Evolutionary conservation across 1,140 invertebrate species (phyloP).

Genomic region (Leptinotarsa undecemlineata): DNA sequence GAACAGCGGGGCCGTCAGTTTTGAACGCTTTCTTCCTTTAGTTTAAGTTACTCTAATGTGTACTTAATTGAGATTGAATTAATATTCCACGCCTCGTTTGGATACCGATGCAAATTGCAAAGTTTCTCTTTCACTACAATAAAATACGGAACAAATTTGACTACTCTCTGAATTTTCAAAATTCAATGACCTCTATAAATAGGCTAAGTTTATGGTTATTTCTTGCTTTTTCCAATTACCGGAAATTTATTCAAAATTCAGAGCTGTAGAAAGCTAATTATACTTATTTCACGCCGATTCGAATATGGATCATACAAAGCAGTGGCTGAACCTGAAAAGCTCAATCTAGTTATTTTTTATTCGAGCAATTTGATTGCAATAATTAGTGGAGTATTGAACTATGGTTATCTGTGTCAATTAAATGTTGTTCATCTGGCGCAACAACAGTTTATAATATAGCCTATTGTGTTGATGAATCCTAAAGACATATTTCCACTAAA

Average conservation of each 20-base stretch:
- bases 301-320: slow-evolving; percentile 3
- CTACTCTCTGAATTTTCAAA: not conserved
- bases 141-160: slow-evolving; percentile 1
- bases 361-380: no score
- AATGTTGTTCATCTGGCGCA: no score
- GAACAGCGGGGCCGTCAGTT: not conserved
- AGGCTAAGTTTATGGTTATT: not conserved
- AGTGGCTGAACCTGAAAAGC: not conserved
- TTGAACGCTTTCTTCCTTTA: not conserved
- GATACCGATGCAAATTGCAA: not conserved
- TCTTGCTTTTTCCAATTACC: slow-evolving; percentile 8
- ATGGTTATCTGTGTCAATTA: no score
- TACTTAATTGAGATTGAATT: not conserved
- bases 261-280: slow-evolving; percentile 6
- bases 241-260: not conserved
- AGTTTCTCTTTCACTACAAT: not conserved
- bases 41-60: not conserved
- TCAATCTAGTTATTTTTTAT: no score
- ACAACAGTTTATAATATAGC: no score
- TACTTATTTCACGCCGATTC: not conserved
- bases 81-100: not conserved
- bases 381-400: no score
- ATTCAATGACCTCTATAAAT: not conserved
- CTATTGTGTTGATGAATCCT: no score
- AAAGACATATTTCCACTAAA: no score